Percentiles rank a stretch among this genome's conserved stretches.
Conservation (phyloP, 1,140 invertebrate species). For the Bombus waltoni region DNA sequence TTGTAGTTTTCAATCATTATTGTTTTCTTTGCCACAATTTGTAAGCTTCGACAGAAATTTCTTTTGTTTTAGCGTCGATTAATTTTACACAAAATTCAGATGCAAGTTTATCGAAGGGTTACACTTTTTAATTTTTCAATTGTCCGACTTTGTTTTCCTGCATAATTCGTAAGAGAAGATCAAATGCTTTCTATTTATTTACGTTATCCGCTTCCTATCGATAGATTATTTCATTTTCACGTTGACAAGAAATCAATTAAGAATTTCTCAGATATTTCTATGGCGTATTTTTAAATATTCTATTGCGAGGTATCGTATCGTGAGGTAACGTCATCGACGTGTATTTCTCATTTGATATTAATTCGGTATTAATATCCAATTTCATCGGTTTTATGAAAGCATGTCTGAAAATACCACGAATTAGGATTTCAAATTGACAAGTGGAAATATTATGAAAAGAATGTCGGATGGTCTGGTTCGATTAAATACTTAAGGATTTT, state of each 20-base stretch:
- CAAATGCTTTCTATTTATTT: not conserved
- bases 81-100: too few species aligned
- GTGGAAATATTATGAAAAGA: not conserved
- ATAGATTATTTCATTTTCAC: not conserved
- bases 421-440: not conserved
- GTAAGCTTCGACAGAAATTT: too few species aligned
- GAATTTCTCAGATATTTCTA: not conserved
- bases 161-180: too few species aligned
- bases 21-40: too few species aligned
- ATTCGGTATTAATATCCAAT: too few species aligned
- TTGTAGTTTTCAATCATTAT: too few species aligned
- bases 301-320: too few species aligned
- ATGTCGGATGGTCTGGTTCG: not conserved
- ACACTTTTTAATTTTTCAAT: too few species aligned
- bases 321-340: not conserved
- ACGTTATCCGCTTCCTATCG: accelerated
- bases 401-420: not conserved
- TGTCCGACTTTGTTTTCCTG: too few species aligned
- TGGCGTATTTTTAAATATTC: not conserved
- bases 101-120: too few species aligned
- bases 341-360: not conserved
- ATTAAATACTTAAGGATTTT: conserved; percentile 3
- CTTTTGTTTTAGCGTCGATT: too few species aligned
- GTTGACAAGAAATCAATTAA: not conserved
- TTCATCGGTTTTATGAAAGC: too few species aligned